phyloP scores from a whole-genome alignment of 2,113 vertebrate genomes.

The Terrapene triunguis region DNA sequence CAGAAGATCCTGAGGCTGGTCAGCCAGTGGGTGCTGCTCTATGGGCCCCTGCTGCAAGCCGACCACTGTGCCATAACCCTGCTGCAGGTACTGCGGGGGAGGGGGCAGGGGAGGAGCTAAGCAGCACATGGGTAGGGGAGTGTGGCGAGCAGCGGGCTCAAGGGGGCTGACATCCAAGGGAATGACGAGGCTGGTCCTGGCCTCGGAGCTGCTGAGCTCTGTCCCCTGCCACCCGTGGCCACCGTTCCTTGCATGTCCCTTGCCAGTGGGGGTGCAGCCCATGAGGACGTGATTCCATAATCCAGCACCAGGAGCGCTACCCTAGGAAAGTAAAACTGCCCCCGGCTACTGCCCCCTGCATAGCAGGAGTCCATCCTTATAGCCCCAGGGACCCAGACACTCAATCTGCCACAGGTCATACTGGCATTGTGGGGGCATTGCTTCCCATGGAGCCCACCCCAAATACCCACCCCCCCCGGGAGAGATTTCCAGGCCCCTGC shows the following conservation, averaged over 20 bases:
- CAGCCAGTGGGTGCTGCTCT: slow-evolving; percentile 91
- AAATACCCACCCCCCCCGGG: no score
- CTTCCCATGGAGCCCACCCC: not conserved
- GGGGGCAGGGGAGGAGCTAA: not conserved
- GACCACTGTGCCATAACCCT: slow-evolving; percentile 86
- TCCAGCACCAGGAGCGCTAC: not conserved
- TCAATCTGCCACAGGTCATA: no score
- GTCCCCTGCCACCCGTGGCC: not conserved
- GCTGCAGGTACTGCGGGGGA: slow-evolving; percentile 84
- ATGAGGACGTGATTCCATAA: not conserved
- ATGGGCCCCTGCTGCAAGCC: slow-evolving; percentile 84
- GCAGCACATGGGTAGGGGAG: no score
- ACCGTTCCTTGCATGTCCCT: not conserved
- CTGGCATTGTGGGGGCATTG: no score
- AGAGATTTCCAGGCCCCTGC: not conserved
- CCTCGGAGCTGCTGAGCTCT: not conserved
- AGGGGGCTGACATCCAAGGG: not conserved
- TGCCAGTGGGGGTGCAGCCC: not conserved
- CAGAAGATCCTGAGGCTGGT: slow-evolving; percentile 92
- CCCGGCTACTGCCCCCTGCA: no score
- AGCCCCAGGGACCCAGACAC: no score
- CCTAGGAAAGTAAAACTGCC: not conserved
- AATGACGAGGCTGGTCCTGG: not conserved
- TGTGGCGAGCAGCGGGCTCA: not conserved
- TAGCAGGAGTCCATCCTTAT: not conserved